These are phyloP conservation scores for Petrocephalus schoutedeni DNA, from an alignment of 2,797 vertebrate genomes.

Conservation along the genomic window DNA sequence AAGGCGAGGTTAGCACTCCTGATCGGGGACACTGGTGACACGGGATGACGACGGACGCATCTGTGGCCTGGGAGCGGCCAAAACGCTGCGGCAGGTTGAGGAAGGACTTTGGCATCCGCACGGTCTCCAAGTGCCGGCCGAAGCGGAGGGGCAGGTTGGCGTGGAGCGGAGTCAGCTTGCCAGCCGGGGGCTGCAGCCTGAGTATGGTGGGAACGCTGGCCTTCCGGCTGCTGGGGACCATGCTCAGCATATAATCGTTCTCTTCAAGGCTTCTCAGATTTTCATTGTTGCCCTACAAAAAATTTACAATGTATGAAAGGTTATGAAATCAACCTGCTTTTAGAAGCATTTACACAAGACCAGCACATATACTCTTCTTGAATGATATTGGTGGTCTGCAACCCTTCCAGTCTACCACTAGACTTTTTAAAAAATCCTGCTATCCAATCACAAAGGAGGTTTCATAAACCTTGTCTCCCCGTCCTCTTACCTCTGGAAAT, in stretches of 20 bases:
- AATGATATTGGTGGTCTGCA: neutral
- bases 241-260: slow-evolving; percentile 40
- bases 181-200: slow-evolving; percentile 45
- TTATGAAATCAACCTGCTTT: neutral
- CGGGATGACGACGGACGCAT: neutral
- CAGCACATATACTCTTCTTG: neutral
- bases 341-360: neutral
- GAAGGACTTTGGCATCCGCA: slow-evolving; percentile 29
- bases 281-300: slow-evolving; percentile 37
- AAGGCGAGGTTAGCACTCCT: neutral
- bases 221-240: slow-evolving; percentile 41
- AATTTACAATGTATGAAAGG: neutral
- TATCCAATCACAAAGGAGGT: neutral
- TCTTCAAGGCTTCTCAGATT: slow-evolving; percentile 54
- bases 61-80: slow-evolving; percentile 44
- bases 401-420: neutral
- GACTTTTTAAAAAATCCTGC: neutral
- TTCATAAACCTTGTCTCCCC: neutral
- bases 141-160: slow-evolving; percentile 64
- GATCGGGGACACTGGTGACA: slow-evolving; percentile 39
- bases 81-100: slow-evolving; percentile 66
- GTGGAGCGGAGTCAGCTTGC: slow-evolving; percentile 41
- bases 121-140: slow-evolving; percentile 40
- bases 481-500: slow-evolving; percentile 43
- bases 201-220: slow-evolving; percentile 46